Conservation (phyloP, 2,113 vertebrate species). For the Galeopterus variegatus region DNA sequence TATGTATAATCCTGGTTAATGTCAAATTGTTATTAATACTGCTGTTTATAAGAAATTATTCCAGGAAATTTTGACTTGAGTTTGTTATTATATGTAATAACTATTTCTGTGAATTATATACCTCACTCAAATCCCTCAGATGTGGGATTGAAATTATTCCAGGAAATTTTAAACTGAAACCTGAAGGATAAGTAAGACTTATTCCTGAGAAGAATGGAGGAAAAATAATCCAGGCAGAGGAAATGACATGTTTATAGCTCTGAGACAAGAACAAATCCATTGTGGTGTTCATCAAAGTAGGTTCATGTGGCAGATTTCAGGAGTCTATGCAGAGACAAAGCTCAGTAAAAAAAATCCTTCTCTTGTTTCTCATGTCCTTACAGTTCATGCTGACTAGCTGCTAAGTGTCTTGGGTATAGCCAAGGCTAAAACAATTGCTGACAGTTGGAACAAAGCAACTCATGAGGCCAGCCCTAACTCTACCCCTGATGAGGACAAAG, state of each 20-base stretch:
- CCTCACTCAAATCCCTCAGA: not conserved
- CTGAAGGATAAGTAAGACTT: not conserved
- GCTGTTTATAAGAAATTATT: not conserved
- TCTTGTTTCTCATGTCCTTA: not conserved
- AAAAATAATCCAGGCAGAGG: not conserved
- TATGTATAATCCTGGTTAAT: not conserved
- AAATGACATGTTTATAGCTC: not conserved
- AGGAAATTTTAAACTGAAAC: slow-evolving; percentile 50
- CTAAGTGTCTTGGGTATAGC: not conserved
- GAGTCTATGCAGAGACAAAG: not conserved
- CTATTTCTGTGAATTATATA: not conserved
- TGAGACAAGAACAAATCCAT: slow-evolving; percentile 15
- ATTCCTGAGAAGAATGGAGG: not conserved
- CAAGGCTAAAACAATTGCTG: slow-evolving; percentile 20
- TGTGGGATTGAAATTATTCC: not conserved
- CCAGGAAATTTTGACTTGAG: slow-evolving; percentile 11
- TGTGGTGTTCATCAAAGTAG: not conserved
- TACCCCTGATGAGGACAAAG: slow-evolving; percentile 8
- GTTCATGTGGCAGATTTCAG: not conserved
- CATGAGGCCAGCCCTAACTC: not conserved
- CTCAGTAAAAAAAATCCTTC: not conserved
- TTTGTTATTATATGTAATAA: slow-evolving; percentile 22
- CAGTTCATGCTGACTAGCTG: not conserved
- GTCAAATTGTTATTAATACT: slow-evolving; percentile 58
- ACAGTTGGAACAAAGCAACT: not conserved